These are phyloP conservation scores for Camelus dromedarius DNA, from an alignment of 2,113 vertebrate genomes.

Conservation along the genomic window DNA sequence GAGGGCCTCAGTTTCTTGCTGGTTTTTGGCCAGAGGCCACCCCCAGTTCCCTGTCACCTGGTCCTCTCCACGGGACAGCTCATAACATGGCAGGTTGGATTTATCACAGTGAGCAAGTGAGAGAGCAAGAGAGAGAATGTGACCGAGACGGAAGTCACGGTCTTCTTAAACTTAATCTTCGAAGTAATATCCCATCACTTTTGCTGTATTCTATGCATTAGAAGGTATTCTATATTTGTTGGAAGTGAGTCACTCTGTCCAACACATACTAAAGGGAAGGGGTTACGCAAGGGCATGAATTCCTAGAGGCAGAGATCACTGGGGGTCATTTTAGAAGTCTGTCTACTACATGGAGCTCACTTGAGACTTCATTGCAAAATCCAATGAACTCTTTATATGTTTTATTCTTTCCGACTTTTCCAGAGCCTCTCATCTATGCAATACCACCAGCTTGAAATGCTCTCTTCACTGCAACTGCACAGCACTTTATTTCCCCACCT, in stretches of 20 bases:
- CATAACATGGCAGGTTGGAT: background rate
- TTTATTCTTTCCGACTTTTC: background rate
- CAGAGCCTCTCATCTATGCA: background rate
- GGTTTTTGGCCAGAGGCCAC: background rate
- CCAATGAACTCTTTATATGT: background rate
- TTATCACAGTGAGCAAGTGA: background rate
- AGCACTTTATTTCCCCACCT: background rate
- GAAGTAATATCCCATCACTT: background rate
- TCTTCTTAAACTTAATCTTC: background rate
- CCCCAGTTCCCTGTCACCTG: background rate
- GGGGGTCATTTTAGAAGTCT: background rate
- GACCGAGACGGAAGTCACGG: background rate
- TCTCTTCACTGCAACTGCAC: background rate
- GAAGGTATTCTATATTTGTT: background rate
- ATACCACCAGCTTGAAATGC: background rate
- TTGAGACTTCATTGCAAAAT: background rate
- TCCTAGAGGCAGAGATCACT: background rate
- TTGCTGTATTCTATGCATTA: background rate
- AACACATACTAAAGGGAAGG: background rate
- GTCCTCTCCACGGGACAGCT: background rate
- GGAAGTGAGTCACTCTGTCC: background rate
- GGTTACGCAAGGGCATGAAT: background rate
- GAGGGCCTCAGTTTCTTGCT: background rate
- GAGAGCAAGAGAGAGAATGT: background rate
- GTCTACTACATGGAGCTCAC: background rate